Percentiles rank a stretch among this genome's conserved stretches.
Evolutionary conservation across 92 coral and sea anemone species (phyloP).

Genomic region (Meandrina meandrites): DNA sequence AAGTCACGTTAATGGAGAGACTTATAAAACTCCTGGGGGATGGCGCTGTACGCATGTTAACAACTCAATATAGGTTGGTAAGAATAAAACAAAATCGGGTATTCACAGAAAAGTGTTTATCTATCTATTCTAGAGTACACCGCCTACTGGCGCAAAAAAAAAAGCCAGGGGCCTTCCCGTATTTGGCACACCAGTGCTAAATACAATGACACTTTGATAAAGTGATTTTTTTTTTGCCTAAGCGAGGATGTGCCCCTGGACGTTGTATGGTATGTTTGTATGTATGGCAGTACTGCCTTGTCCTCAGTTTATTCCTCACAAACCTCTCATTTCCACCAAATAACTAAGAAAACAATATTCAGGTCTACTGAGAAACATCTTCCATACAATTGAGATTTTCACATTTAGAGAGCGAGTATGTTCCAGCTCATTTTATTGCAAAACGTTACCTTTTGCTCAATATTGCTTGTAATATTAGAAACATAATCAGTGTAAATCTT

Average conservation of each 20-base stretch:
- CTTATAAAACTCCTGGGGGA: constrained; percentile 79
- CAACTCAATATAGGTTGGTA: constrained; percentile 91
- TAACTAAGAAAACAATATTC: background rate
- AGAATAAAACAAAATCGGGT: background rate
- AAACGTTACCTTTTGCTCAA: background rate
- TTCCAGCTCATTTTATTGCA: background rate
- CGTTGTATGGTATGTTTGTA: too few species aligned
- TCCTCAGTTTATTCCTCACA: background rate
- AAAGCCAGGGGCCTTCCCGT: too few species aligned
- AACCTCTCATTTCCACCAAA: background rate
- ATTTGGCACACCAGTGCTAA: too few species aligned
- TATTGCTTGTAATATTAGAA: background rate
- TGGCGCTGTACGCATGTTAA: constrained; percentile 88
- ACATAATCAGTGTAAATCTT: background rate
- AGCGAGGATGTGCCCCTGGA: too few species aligned
- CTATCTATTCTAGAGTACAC: background rate
- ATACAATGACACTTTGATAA: too few species aligned
- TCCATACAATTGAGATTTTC: background rate
- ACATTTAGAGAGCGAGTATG: background rate
- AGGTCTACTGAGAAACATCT: background rate
- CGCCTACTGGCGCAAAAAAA: background rate
- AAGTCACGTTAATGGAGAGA: constrained; percentile 92
- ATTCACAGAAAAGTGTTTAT: background rate
- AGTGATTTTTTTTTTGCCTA: too few species aligned
- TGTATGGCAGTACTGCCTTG: too few species aligned